Percentiles rank a stretch among this genome's conserved stretches.
phyloP scores from a whole-genome alignment of 2,888 invertebrate genomes.

The Drosophila lacicola region DNA sequence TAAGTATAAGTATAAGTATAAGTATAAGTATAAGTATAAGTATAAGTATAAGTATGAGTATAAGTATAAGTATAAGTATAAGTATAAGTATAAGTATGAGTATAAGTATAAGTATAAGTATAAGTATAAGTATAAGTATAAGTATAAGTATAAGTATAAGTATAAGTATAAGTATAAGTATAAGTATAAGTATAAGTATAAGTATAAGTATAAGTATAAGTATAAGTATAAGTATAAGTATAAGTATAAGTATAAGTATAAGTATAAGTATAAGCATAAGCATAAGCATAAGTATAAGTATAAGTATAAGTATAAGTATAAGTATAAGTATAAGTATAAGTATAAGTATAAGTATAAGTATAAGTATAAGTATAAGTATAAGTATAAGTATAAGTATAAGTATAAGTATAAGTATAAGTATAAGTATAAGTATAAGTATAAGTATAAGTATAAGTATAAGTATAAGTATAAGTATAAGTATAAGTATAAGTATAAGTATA shows the following conservation, averaged over 20 bases:
- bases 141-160: neutral
- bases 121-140: constrained; percentile 1
- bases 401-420: constrained; percentile 1
- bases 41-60: constrained; percentile 1
- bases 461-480: constrained; percentile 5
- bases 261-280: constrained; percentile 6
- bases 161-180: constrained; percentile 1
- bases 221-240: neutral
- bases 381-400: constrained; percentile 1
- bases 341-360: constrained; percentile 5
- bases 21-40: constrained; percentile 4
- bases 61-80: constrained; percentile 2
- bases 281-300: constrained; percentile 1
- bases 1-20: constrained; percentile 1
- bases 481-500: constrained; percentile 7
- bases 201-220: neutral
- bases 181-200: neutral
- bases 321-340: constrained; percentile 9
- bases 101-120: constrained; percentile 4
- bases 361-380: constrained; percentile 7
- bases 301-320: constrained; percentile 4
- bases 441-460: constrained; percentile 9
- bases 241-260: neutral
- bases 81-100: constrained; percentile 4
- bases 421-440: constrained; percentile 3